Percentiles rank a stretch among this genome's conserved stretches.
Conservation (phyloP, 2,797 vertebrate species). For the Macropus fuliginosus region DNA sequence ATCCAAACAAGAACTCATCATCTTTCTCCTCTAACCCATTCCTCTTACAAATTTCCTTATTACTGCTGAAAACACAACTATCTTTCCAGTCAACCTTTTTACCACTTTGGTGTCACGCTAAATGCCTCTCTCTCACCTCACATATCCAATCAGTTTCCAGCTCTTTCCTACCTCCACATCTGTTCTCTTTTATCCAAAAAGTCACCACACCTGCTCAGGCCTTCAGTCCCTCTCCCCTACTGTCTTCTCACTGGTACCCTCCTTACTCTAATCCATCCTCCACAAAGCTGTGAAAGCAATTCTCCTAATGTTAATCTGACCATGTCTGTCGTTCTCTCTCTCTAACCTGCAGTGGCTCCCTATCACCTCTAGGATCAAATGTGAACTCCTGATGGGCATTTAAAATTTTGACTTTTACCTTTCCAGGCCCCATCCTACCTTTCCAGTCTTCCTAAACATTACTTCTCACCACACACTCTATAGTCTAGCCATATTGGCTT, state of each 20-base stretch:
- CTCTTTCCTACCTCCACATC: background rate
- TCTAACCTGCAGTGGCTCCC: background rate
- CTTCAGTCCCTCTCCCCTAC: background rate
- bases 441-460: background rate
- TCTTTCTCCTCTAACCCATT: background rate
- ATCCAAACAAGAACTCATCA: background rate
- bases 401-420: conserved; percentile 11
- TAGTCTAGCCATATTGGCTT: background rate
- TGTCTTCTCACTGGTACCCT: background rate
- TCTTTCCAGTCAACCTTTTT: background rate
- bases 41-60: background rate
- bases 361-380: background rate
- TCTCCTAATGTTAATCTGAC: background rate
- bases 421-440: background rate
- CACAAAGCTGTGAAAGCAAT: background rate
- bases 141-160: background rate
- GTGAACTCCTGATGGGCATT: background rate
- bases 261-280: background rate
- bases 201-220: background rate
- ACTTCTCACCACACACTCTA: background rate
- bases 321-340: conserved; percentile 15
- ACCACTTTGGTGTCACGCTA: background rate
- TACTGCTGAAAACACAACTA: background rate
- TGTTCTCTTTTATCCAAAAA: background rate
- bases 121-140: background rate